Conservation (phyloP, 2,888 invertebrate species). For the Torymus aiolomorphi region DNA sequence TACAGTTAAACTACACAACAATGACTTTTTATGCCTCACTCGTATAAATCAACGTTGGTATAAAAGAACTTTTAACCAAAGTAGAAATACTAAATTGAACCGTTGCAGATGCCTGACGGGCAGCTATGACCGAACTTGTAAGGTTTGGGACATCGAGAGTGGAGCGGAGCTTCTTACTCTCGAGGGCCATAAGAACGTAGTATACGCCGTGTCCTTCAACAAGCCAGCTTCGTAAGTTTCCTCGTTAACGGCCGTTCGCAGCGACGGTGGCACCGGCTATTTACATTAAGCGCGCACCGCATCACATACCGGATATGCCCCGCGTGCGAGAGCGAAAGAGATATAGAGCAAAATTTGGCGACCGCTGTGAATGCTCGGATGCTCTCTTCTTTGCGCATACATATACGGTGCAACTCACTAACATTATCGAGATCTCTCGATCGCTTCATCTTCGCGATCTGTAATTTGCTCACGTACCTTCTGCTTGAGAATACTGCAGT, state of each 20-base stretch:
- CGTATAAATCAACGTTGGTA: no score
- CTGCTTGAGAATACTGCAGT: no score
- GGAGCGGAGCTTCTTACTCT: slow-evolving; percentile 83
- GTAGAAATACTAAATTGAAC: no score
- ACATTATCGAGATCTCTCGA: no score
- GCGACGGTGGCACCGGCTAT: not conserved
- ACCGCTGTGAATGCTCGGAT: slow-evolving; percentile 1
- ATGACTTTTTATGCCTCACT: no score
- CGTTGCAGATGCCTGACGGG: slow-evolving; percentile 84
- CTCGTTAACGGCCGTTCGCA: slow-evolving; percentile 34
- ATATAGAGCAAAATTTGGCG: not conserved
- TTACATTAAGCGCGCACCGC: slow-evolving; percentile 16
- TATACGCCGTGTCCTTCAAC: slow-evolving; percentile 88
- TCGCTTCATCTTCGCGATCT: no score
- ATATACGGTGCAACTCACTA: not conserved
- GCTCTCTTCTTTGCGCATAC: not conserved
- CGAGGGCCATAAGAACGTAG: slow-evolving; percentile 87
- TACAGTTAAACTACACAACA: no score
- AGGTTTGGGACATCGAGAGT: slow-evolving; percentile 85
- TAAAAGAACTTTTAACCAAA: no score
- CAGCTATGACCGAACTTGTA: slow-evolving; percentile 90
- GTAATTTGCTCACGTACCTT: no score
- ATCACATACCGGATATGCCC: slow-evolving; percentile 17
- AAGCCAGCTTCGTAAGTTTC: slow-evolving; percentile 83
- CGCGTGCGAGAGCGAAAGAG: not conserved